These are phyloP conservation scores for Drosophila antonietae DNA, from an alignment of 2,888 invertebrate genomes.

Conservation along the genomic window DNA sequence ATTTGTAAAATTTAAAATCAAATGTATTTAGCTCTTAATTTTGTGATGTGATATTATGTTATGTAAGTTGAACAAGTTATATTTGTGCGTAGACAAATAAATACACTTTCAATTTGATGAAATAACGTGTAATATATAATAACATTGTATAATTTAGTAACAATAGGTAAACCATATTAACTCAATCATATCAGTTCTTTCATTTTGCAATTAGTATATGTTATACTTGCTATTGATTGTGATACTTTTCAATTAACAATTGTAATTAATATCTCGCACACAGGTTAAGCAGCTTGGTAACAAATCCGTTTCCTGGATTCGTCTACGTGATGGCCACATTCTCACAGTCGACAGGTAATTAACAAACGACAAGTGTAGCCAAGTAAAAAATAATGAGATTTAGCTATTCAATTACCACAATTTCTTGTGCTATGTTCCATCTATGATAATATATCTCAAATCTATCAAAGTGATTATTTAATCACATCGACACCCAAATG, in stretches of 20 bases:
- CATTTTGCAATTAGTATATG: not conserved
- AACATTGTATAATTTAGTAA: too few species aligned
- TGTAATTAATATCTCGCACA: slow-evolving; percentile 69
- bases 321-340: slow-evolving; percentile 95
- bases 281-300: slow-evolving; percentile 94
- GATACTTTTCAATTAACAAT: not conserved
- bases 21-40: too few species aligned
- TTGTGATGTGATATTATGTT: too few species aligned
- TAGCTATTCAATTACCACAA: not conserved
- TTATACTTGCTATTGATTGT: not conserved
- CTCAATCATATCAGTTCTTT: not conserved
- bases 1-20: not conserved
- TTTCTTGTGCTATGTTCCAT: not conserved
- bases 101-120: too few species aligned
- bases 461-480: slow-evolving; percentile 28
- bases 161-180: too few species aligned
- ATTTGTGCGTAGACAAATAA: too few species aligned
- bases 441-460: not conserved
- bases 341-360: slow-evolving; percentile 93
- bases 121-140: too few species aligned
- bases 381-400: not conserved
- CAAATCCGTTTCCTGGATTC: slow-evolving; percentile 97
- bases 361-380: slow-evolving; percentile 51
- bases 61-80: too few species aligned
- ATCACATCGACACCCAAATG: slow-evolving; percentile 34